These are phyloP conservation scores for Chymomyza procnemis DNA, from an alignment of 2,888 invertebrate species.

Conservation along the genomic window DNA sequence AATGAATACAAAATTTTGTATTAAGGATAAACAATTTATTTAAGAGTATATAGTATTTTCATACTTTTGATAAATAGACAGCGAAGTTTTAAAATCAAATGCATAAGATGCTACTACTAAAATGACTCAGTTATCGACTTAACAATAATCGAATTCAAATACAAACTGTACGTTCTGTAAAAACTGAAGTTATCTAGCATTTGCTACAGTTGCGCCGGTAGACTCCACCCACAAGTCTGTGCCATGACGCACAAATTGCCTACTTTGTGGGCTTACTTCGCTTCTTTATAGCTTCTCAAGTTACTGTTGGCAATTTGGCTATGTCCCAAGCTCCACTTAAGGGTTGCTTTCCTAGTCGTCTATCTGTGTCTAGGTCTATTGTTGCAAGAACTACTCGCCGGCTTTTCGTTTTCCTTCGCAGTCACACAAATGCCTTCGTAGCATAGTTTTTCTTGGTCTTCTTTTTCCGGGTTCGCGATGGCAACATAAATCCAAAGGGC, in stretches of 20 bases:
- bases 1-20: too few species aligned
- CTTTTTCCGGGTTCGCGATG: conserved; percentile 60
- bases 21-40: too few species aligned
- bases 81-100: too few species aligned
- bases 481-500: conserved; percentile 65
- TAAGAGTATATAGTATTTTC: too few species aligned
- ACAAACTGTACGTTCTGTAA: not conserved
- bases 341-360: conserved; percentile 47
- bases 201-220: not conserved
- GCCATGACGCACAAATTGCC: conserved; percentile 16
- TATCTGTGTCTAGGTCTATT: conserved; percentile 61
- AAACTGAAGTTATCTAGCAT: not conserved
- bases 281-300: conserved; percentile 53
- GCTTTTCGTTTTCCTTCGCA: conserved; percentile 25
- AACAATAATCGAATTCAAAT: not conserved
- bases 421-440: conserved; percentile 37
- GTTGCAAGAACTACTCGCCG: conserved; percentile 55
- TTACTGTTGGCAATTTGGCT: conserved; percentile 33
- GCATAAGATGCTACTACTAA: too few species aligned
- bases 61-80: too few species aligned
- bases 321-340: conserved; percentile 51
- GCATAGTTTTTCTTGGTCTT: conserved; percentile 37
- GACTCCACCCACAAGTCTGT: conserved; percentile 68
- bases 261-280: conserved; percentile 12
- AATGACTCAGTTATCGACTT: not conserved